Percentiles rank a stretch among this genome's conserved stretches.
phyloP scores from a whole-genome alignment of 2,797 vertebrate genomes.

The Buceros bicornis region DNA sequence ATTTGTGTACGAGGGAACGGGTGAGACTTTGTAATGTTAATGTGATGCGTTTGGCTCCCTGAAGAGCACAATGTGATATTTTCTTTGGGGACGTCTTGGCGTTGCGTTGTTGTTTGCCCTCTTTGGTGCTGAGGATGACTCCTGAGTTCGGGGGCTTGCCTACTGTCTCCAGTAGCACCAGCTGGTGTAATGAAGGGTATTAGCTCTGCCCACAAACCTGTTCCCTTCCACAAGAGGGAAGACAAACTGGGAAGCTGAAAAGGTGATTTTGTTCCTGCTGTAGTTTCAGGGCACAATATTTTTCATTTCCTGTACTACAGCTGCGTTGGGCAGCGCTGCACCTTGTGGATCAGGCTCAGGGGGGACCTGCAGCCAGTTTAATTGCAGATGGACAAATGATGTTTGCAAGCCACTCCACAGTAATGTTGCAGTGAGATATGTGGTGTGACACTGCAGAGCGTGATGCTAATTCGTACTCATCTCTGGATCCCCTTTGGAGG shows the following conservation, averaged over 20 bases:
- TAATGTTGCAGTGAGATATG: neutral
- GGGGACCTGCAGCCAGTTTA: neutral
- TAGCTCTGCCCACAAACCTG: too few species aligned
- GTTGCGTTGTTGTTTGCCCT: too few species aligned
- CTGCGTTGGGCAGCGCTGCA: rapidly evolving
- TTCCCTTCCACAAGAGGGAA: too few species aligned
- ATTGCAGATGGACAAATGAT: neutral
- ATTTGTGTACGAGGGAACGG: neutral
- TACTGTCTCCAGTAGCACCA: too few species aligned
- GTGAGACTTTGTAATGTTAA: neutral
- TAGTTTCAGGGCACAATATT: neutral
- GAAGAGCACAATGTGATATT: neutral
- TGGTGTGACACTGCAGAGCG: neutral
- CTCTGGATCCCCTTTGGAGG: neutral
- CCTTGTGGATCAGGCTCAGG: neutral
- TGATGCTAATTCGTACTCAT: neutral
- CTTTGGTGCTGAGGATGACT: too few species aligned
- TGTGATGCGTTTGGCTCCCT: rapidly evolving
- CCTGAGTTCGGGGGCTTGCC: too few species aligned
- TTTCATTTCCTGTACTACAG: neutral
- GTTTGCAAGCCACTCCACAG: neutral
- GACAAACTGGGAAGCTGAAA: neutral
- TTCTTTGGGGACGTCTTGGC: too few species aligned
- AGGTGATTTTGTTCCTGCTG: neutral
- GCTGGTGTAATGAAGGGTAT: too few species aligned